Evolutionary conservation across 2,888 invertebrate species (phyloP).

Genomic region (Orchesellides sinensis): DNA sequence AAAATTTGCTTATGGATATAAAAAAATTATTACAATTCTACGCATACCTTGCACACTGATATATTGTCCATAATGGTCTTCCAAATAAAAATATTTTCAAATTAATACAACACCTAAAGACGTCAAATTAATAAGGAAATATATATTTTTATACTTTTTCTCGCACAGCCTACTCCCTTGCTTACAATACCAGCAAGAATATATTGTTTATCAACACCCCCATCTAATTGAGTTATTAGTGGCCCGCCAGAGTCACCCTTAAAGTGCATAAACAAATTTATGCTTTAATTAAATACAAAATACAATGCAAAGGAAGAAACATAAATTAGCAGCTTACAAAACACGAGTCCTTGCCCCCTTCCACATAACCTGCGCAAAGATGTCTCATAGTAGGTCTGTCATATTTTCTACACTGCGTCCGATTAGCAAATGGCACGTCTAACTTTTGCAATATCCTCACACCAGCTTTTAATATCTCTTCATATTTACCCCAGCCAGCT

Average conservation of each 20-base stretch:
- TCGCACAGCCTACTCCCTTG: slow-evolving; percentile 41
- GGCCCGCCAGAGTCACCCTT: slow-evolving; percentile 18
- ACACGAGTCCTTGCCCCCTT: slow-evolving; percentile 42
- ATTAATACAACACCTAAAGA: too few relatives aligned
- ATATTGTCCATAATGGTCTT: too few relatives aligned
- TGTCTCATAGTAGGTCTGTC: background rate
- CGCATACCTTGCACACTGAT: too few relatives aligned
- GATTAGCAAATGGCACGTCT: slow-evolving; percentile 7
- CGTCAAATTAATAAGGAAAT: too few relatives aligned
- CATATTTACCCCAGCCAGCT: slow-evolving; percentile 34
- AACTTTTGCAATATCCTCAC: slow-evolving; percentile 32
- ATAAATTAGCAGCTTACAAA: background rate
- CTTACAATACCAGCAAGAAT: slow-evolving; percentile 41
- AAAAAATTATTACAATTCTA: too few relatives aligned
- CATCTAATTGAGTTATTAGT: background rate
- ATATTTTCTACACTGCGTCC: background rate
- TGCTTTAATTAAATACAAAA: background rate
- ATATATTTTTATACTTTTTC: too few relatives aligned
- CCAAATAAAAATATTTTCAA: too few relatives aligned
- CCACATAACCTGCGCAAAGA: slow-evolving; percentile 26
- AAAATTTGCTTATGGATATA: too few relatives aligned
- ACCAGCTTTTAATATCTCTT: slow-evolving; percentile 9
- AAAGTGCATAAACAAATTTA: background rate
- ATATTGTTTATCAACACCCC: slow-evolving; percentile 15
- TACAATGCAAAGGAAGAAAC: background rate